Base-by-base conservation (phyloP, 2,113 vertebrate genomes). In the Nannobrachium achirus region DNA sequence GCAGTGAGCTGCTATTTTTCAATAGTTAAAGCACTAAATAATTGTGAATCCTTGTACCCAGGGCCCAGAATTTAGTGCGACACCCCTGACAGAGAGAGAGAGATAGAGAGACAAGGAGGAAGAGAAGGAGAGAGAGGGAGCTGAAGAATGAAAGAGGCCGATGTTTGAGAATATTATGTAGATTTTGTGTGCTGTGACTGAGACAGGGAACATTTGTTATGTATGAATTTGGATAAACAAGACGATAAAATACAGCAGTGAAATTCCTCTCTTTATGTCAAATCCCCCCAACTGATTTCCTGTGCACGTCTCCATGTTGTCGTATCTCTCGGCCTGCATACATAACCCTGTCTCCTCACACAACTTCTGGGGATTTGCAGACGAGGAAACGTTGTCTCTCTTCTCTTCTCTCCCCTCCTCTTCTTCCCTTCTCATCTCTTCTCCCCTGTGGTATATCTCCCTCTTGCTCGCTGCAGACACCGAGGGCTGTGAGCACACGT, bases 401-500 rank as follows among this genome's bases (percentile, higher is more conserved):
- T n/a, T n/a, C 50, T 0, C 18, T 15, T 14, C 1, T 40, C 50
- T 8, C 20, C 20, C 58, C 14, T 14, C 10, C 16, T 20, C 11
- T 14, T 2, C 10, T 46, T 41, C 11, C 10, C 20, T 41, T 25
- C 38, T 19, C 50, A 13, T 16, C 49, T 50, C 48, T 18, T 18
- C 18, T 13, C 20, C 41, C 5, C 50, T 16, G 10, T 38, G 38
- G 11, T 19, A 1, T 56, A 20, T 20, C 55, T 39, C 33, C 33
- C 2, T 7, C 9, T 2, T 16, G 3, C 33, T 6, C 58, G 15
- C 48, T 46, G 1, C 88, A 98, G 96, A 98, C 89, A 97, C 96
- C 0, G 95, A 97, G 79, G 95, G 95, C 78, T 98, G 96, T 0
- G 96, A 97, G 56, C 95, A 92, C 53, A 93, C 92, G 14, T 98